Evolutionary conservation across 2,888 invertebrate species (phyloP), one percentile per base, ranked within the genome.

Genomic region (Chromoteleia sp.): DNA sequence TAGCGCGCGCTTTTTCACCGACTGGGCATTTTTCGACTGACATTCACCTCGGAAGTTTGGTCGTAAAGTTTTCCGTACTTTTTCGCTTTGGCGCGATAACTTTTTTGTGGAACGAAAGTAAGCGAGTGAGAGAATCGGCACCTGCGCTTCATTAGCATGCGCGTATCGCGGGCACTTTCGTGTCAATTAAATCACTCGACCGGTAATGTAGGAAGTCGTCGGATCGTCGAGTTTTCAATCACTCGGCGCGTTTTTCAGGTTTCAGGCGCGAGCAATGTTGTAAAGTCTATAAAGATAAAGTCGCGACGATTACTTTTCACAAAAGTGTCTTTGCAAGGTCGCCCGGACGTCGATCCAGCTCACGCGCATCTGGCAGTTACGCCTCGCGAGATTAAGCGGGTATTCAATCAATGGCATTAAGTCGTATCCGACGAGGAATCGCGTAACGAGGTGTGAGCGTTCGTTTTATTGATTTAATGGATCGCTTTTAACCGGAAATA

Each of bases 391-490:
- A 58, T 70, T 48, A 58, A 56, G 25, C 45, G 41, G 39, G 45
- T 41, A 67, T 75, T 75, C 67, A 67, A 75, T 75, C 41, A 48
- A 58, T 56, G 29, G 12, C 65, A 48, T 45, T 56, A 56, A 70
- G 33, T 43, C 45, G 70, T 70, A 58, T 45, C 58, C 36, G 45
- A 70, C 14, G 33, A 36, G 12, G 10, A 70, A 70, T 70, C 56
- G 39, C 54, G 33, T 65, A 36, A 50, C 74, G 19, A 65, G 54
- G 50, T 48, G 74, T 10, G 36, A 65, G 50, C 30, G 36, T 12
- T 17, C 48, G 17, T 30, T 74, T 63, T 56, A 52, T 56, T 54
- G 14, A 68, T 70, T 56, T 58, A 70, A 70, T 48, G 12, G 58
- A 48, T 58, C 12, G 33, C 15, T 10, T 58, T 12, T 14, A 10